phyloP scores from a whole-genome alignment of 1,140 invertebrate genomes.

The Drosophila tropicalis region DNA sequence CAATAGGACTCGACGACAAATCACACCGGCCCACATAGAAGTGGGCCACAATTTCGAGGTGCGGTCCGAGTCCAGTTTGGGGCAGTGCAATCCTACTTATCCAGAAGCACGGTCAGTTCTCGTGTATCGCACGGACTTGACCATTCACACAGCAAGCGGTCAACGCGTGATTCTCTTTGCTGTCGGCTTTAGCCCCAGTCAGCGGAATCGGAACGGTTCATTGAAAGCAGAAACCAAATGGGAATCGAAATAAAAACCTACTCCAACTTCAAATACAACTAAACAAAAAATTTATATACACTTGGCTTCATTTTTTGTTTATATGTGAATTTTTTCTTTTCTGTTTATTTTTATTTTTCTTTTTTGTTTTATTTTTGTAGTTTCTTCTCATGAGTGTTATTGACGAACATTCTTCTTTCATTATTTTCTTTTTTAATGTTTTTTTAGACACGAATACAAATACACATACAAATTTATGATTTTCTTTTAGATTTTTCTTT shows the following conservation, averaged over 20 bases:
- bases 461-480: constrained; percentile 53
- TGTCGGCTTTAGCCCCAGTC: constrained; percentile 55
- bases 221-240: constrained; percentile 60
- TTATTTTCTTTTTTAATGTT: constrained; percentile 16
- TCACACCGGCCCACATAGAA: background rate
- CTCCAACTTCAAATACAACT: constrained; percentile 21
- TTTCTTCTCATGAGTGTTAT: constrained; percentile 61
- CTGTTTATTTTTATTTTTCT: constrained; percentile 45
- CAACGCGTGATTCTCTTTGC: constrained; percentile 58
- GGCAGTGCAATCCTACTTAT: background rate
- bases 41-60: background rate
- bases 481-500: constrained; percentile 19
- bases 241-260: constrained; percentile 15
- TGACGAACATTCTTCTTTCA: constrained; percentile 64
- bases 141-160: constrained; percentile 18
- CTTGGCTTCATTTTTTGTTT: constrained; percentile 4
- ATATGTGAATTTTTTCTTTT: constrained; percentile 34
- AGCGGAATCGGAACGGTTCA: constrained; percentile 54
- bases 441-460: constrained; percentile 76
- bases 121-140: constrained; percentile 1
- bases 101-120: constrained; percentile 5
- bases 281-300: background rate
- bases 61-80: background rate
- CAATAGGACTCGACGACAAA: constrained; percentile 10
- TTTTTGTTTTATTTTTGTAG: constrained; percentile 42